Base-by-base conservation (phyloP, 1,140 invertebrate genomes). In the Homarus americanus region DNA sequence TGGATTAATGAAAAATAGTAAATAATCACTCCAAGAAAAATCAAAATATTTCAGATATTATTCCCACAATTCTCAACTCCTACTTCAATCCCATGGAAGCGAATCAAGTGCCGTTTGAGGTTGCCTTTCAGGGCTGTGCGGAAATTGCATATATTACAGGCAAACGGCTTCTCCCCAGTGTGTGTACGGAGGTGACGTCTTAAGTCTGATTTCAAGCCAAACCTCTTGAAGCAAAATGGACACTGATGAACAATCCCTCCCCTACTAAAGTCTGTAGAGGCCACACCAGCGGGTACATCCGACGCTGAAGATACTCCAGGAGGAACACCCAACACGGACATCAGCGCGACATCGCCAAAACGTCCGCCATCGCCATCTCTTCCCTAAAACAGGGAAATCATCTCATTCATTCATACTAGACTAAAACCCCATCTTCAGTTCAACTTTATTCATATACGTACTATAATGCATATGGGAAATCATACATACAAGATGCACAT, bases 81-180 rank as follows among this genome's bases (percentile, higher is more conserved):
- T 24, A 32, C 10, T 32, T 82, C 80, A 41, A 58, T 73, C 32
- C 87, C 63, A 44, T 89, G 87, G 69, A 83, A 89, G 34, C 87
- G 87, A 38, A 73, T 38, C 28, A 89, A 15, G 40, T 89, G 87
- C 41, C 87, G 53, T 66, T 89, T 89, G 38, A 89, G 79, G 49
- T 89, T 89, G 66, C 85, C 85, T 66, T 87, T 87, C 44, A 78
- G 34, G 2, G 85, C 85, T 49, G 85, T 79, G 9, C 85, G 49
- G 49, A 87, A 87, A 36, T 28, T 66, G 53, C 85, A 87, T 73
- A 78, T 24, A 41, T 53, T 24, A 63, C 85, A 87, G 2, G 73
- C 75, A 79, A 87, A 87, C 1, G 85, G 85, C 40, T 87, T 87
- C 53, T 87, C 85, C 10, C 85, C 85, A 38, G 85, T 87, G 20